Conservation (phyloP, 2,888 invertebrate genomes). For the Therioaphis trifolii region DNA sequence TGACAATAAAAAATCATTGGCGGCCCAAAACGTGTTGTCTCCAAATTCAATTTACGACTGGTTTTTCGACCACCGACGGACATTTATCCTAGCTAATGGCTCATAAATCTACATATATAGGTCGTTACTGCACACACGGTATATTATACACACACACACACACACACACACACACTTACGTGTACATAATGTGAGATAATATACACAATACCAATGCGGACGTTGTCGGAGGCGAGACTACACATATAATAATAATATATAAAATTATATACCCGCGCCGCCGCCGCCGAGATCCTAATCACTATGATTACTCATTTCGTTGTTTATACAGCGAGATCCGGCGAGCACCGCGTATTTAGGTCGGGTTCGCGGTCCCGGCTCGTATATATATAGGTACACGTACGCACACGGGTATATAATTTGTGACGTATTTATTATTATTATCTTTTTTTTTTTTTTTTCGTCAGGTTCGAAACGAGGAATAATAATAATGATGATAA, state of each 20-base stretch:
- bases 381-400: background rate
- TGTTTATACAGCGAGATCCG: constrained; percentile 49
- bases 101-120: constrained; percentile 56
- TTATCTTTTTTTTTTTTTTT: background rate
- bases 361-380: background rate
- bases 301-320: constrained; percentile 55
- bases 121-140: background rate
- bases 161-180: background rate
- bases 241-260: constrained; percentile 3
- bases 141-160: background rate
- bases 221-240: constrained; percentile 28
- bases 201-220: too few relatives aligned
- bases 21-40: constrained; percentile 39
- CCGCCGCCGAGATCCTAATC: constrained; percentile 44
- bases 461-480: too few relatives aligned
- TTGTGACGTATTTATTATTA: constrained; percentile 47
- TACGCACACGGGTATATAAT: background rate
- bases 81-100: constrained; percentile 58
- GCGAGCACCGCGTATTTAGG: constrained; percentile 12
- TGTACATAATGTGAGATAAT: too few relatives aligned
- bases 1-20: constrained; percentile 41
- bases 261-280: constrained; percentile 22
- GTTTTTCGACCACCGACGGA: constrained; percentile 55
- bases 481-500: too few relatives aligned
- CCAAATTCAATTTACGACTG: constrained; percentile 56